Base-by-base conservation (phyloP, 2,113 vertebrate genomes). In the Rhinolophus ferrumequinum region DNA sequence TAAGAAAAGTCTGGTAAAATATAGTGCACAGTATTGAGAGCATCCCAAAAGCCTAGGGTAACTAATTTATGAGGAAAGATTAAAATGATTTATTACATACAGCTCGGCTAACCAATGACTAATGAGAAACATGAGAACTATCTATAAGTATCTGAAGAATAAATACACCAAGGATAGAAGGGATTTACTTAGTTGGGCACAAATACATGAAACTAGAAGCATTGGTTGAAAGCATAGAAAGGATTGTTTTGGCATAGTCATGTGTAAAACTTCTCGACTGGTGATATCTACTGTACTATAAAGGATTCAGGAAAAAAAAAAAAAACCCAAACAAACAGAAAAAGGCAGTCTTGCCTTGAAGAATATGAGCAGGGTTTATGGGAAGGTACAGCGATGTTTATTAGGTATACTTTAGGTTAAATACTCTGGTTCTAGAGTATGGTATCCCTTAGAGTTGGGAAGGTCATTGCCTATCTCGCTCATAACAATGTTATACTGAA, bases 31-130 rank as follows among this genome's bases (percentile, higher is more conserved):
- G 44, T 56, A 21, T 76, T 93, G 69, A 95, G 86, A 73, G 47
- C 10, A 82, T 96, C 83, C 56, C 35, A 94, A 82, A 52, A 80
- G 30, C 82, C 33, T 54, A 70, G 75, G 92, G 58, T 82, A 38
- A 90, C 50, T 88, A 84, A 88, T 96, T 96, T 88, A 86, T 96
- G 64, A 87, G 66, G 19, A 94, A 94, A 91, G 22, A 95, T 92
- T 92, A 96, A 95, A 97, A 94, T 38, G 44, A 95, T 93, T 97
- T 95, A 92, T 92, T 95, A 80, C 81, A 79, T 96, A 93, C 30
- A 87, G 64, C 69, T 47, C 76, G 47, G 21, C 76, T 94, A 95
- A 95, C 66, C 92, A 92, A 93, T 88, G 67, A 90, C 56, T 88
- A 91, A 93, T 82, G 62, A 96, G 73, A 85, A 97, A 95, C 67